Evolutionary conservation across 2,888 invertebrate genomes (phyloP).

Genomic region (Acleris cristana): DNA sequence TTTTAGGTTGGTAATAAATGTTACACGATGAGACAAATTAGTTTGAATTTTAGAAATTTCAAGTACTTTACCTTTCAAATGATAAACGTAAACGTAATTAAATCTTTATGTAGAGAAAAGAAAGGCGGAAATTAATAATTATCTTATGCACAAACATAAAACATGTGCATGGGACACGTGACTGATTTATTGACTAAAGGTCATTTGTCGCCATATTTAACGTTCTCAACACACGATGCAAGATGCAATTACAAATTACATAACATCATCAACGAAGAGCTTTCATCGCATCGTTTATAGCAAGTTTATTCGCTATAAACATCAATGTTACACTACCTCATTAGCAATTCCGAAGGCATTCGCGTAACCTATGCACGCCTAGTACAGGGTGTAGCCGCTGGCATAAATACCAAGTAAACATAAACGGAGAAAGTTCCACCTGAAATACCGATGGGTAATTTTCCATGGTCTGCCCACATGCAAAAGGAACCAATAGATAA

Average conservation of each 20-base stretch:
- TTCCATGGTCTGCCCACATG: constrained; percentile 47
- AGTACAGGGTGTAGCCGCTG: constrained; percentile 60
- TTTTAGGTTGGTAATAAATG: too few relatives aligned
- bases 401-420: constrained; percentile 73
- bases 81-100: too few relatives aligned
- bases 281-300: neutral
- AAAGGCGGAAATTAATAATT: too few relatives aligned
- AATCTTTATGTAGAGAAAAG: too few relatives aligned
- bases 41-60: too few relatives aligned
- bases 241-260: neutral
- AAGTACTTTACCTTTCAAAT: too few relatives aligned
- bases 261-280: neutral
- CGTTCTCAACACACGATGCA: neutral
- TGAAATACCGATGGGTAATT: constrained; percentile 70
- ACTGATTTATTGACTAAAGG: too few relatives aligned
- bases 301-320: constrained; percentile 15
- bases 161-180: too few relatives aligned
- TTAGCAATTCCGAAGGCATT: constrained; percentile 17
- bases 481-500: constrained; percentile 38
- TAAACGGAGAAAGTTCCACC: constrained; percentile 77
- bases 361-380: constrained; percentile 18
- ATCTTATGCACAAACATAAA: too few relatives aligned
- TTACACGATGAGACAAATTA: too few relatives aligned
- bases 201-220: too few relatives aligned
- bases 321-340: constrained; percentile 15